phyloP scores from a whole-genome alignment of 2,797 vertebrate genomes.

The Molossus alvarezi region DNA sequence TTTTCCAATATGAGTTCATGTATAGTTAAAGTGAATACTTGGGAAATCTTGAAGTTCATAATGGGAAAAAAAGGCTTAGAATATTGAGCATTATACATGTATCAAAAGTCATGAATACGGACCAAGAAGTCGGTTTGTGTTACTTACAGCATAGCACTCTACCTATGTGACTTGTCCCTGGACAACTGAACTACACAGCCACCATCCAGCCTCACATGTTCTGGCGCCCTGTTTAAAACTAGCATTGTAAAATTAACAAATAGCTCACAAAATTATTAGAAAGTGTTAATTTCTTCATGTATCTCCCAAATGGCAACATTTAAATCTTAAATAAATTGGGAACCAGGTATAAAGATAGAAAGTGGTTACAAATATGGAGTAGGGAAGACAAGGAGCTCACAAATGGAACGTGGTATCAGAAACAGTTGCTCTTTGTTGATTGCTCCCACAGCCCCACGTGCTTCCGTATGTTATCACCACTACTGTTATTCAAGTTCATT shows the following conservation, averaged over 20 bases:
- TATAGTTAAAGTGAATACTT: constrained; percentile 25
- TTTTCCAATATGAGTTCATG: constrained; percentile 47
- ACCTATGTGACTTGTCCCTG: not conserved
- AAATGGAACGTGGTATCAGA: not conserved
- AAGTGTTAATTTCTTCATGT: not conserved
- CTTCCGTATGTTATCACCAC: not conserved
- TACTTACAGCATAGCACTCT: not conserved
- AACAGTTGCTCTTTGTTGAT: not conserved
- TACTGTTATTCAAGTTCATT: not conserved
- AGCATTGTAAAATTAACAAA: constrained; percentile 8
- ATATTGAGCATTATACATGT: not conserved
- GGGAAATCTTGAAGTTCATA: not conserved
- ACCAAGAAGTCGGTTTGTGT: not conserved
- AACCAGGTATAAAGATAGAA: not conserved
- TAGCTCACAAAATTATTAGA: not conserved
- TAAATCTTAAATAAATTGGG: not conserved
- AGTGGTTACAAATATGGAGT: not conserved
- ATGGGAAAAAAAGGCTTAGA: not conserved
- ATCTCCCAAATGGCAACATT: not conserved
- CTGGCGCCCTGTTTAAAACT: not conserved
- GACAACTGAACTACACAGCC: not conserved
- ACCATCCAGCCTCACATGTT: not conserved
- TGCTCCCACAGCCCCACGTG: not conserved
- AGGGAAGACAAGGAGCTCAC: not conserved
- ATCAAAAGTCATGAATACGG: not conserved